Evolutionary conservation across 2,888 invertebrate species (phyloP).

Genomic region (Leptura quadrifasciata): DNA sequence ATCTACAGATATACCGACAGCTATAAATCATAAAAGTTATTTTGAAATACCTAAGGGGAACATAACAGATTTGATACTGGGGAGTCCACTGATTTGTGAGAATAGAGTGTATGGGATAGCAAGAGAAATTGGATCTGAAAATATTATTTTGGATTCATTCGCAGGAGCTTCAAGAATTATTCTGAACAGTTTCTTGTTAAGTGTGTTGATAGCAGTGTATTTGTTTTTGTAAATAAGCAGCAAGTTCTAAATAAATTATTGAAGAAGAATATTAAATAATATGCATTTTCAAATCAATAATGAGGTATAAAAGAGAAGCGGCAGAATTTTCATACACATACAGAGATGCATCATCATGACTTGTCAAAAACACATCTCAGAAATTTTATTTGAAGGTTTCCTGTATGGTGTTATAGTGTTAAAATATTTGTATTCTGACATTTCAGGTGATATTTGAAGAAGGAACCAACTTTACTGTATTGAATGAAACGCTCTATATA

Average conservation of each 20-base stretch:
- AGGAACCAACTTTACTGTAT: too few species aligned
- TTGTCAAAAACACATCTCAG: too few species aligned
- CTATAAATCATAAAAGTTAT: neutral
- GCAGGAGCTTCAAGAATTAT: neutral
- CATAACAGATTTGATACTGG: slow-evolving; percentile 46
- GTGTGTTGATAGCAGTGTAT: neutral
- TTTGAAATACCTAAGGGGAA: slow-evolving; percentile 30
- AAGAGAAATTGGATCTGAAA: slow-evolving; percentile 43
- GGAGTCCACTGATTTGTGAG: slow-evolving; percentile 57
- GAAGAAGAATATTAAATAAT: neutral
- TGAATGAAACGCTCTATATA: too few species aligned
- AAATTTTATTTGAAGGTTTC: too few species aligned
- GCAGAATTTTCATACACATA: too few species aligned
- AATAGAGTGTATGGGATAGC: slow-evolving; percentile 57
- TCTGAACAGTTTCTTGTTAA: slow-evolving; percentile 2
- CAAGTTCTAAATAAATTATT: slow-evolving; percentile 9
- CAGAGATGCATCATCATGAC: too few species aligned
- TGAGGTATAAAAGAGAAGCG: too few species aligned
- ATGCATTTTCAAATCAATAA: too few species aligned
- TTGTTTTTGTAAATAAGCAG: slow-evolving; percentile 31
- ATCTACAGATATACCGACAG: slow-evolving; percentile 23
- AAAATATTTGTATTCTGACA: too few species aligned
- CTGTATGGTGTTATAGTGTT: too few species aligned
- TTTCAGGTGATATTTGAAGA: too few species aligned
- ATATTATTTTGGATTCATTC: slow-evolving; percentile 47